Percentiles rank a stretch among this genome's conserved stretches.
Evolutionary conservation across 2,888 invertebrate genomes (phyloP).

Genomic region (Melitaea athalia): DNA sequence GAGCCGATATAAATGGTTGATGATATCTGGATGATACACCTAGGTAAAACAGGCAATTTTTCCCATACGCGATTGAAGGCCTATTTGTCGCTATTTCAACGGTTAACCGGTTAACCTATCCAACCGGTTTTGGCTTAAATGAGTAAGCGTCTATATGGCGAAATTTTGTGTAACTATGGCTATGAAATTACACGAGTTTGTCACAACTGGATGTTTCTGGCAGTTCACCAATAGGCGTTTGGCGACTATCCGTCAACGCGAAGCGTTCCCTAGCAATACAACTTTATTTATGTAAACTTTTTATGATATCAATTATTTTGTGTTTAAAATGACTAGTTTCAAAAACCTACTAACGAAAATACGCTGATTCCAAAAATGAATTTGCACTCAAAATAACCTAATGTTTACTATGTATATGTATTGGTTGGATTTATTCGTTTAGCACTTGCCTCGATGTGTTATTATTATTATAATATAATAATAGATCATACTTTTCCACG

Average conservation of each 20-base stretch:
- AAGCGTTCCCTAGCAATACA: neutral
- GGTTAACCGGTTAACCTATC: too few relatives aligned
- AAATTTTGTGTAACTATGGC: neutral
- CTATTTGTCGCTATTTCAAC: too few relatives aligned
- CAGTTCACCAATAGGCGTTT: neutral
- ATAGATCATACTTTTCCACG: constrained; percentile 2
- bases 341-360: neutral
- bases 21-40: too few relatives aligned
- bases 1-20: too few relatives aligned
- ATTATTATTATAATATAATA: constrained; percentile 3
- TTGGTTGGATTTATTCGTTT: neutral
- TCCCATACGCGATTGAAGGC: too few relatives aligned
- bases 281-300: neutral
- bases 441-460: neutral
- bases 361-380: neutral
- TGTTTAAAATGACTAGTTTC: neutral
- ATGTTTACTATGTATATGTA: neutral
- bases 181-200: neutral
- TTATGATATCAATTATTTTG: neutral
- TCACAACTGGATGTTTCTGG: constrained; percentile 5
- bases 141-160: too few relatives aligned
- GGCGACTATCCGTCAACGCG: neutral
- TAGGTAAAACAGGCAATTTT: too few relatives aligned
- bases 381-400: neutral
- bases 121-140: neutral